These are phyloP conservation scores for Eublepharis macularius DNA, from an alignment of 2,113 vertebrate genomes.

Conservation along the genomic window DNA sequence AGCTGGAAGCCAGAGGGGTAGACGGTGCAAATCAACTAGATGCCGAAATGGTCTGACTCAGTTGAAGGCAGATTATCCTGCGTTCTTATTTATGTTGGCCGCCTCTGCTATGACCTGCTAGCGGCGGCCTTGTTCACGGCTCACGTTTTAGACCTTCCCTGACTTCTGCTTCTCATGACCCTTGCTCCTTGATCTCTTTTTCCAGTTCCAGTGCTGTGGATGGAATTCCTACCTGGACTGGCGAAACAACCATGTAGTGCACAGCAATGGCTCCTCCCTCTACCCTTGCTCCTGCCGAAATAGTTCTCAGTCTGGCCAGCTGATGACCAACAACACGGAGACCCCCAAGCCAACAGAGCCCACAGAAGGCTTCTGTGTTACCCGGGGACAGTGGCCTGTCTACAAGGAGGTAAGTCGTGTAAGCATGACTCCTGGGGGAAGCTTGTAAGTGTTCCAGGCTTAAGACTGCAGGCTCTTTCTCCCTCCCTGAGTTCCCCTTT, in stretches of 20 bases:
- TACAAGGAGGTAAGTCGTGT: constrained; percentile 47
- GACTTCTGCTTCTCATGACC: neutral
- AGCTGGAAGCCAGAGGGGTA: too few relatives aligned
- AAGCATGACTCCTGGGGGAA: neutral
- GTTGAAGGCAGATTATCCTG: too few relatives aligned
- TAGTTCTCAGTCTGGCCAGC: neutral
- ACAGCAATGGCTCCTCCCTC: constrained; percentile 7
- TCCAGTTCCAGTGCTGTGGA: constrained; percentile 70
- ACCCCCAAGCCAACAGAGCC: neutral
- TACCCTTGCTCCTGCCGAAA: constrained; percentile 73
- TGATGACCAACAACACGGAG: constrained; percentile 7
- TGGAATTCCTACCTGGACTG: constrained; percentile 69
- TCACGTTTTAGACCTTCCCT: neutral
- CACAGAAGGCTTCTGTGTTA: constrained; percentile 36
- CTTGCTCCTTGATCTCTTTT: too few relatives aligned
- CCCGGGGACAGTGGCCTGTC: neutral
- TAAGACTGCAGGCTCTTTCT: neutral
- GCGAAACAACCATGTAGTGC: constrained; percentile 32
- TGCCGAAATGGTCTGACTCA: too few relatives aligned
- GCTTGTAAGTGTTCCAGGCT: neutral
- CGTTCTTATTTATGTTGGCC: too few relatives aligned
- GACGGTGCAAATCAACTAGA: too few relatives aligned
- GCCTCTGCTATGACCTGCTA: neutral
- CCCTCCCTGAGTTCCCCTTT: too few relatives aligned
- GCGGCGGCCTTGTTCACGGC: neutral